phyloP scores from a whole-genome alignment of 2,797 vertebrate genomes.

The Rhinella marina region DNA sequence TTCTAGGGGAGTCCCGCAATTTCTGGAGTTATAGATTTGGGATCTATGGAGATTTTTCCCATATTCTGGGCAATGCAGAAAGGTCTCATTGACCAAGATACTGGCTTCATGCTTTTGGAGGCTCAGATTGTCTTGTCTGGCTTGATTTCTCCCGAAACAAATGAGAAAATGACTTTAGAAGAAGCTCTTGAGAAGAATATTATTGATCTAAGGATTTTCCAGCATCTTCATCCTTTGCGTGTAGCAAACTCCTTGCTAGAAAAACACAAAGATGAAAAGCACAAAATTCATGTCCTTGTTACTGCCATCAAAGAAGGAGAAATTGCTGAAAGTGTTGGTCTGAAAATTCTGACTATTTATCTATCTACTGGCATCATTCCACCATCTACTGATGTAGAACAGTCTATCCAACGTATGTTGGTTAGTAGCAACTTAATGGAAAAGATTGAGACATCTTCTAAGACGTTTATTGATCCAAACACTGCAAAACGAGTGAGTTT shows the following conservation, averaged over 20 bases:
- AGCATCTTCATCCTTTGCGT: slow-evolving; percentile 79
- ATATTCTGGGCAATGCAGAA: slow-evolving; percentile 88
- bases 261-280: slow-evolving; percentile 62
- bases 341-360: slow-evolving; percentile 86
- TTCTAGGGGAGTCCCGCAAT: slow-evolving; percentile 81
- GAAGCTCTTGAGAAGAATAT: slow-evolving; percentile 78
- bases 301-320: slow-evolving; percentile 79
- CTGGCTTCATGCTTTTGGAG: slow-evolving; percentile 85
- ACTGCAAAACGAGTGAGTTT: slow-evolving; percentile 86
- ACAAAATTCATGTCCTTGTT: slow-evolving; percentile 72
- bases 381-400: slow-evolving; percentile 73
- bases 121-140: slow-evolving; percentile 86
- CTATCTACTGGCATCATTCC: slow-evolving; percentile 79
- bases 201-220: slow-evolving; percentile 76
- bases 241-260: slow-evolving; percentile 73
- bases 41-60: slow-evolving; percentile 92
- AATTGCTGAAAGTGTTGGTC: slow-evolving; percentile 80
- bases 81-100: slow-evolving; percentile 96
- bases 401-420: slow-evolving; percentile 75
- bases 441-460: slow-evolving; percentile 75
- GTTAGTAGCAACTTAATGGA: slow-evolving; percentile 71
- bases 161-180: slow-evolving; percentile 80
- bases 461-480: slow-evolving; percentile 90
- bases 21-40: slow-evolving; percentile 93
- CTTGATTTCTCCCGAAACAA: slow-evolving; percentile 82